Evolutionary conservation across 2,113 vertebrate genomes (phyloP).

Genomic region (Pogonocichla stellata): DNA sequence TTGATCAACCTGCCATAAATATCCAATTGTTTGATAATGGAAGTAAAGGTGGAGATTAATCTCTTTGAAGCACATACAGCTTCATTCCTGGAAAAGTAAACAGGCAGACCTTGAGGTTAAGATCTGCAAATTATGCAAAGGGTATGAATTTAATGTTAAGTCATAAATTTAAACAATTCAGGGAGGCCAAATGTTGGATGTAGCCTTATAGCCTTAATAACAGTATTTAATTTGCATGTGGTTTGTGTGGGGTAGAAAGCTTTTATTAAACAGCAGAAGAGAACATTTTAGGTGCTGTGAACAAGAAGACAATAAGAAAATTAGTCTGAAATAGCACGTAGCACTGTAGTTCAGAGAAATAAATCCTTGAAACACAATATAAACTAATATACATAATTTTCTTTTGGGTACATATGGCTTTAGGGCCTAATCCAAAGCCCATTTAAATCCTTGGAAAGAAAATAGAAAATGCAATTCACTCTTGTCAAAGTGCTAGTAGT

Average conservation of each 20-base stretch:
- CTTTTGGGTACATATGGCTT: constrained; percentile 2
- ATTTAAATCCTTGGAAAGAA: constrained; percentile 49
- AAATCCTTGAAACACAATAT: constrained; percentile 38
- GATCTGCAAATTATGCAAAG: background rate
- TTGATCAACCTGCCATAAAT: background rate
- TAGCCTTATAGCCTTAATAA: background rate
- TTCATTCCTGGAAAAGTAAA: background rate
- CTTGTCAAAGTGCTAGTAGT: constrained; percentile 11
- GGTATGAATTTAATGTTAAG: background rate
- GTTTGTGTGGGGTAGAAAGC: background rate
- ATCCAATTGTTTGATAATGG: background rate
- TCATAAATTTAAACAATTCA: background rate
- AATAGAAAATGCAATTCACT: constrained; percentile 32
- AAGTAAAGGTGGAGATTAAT: background rate
- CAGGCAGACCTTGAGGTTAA: background rate
- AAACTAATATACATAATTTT: constrained; percentile 61
- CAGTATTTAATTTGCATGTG: background rate
- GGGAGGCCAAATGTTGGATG: background rate
- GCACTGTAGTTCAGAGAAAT: constrained; percentile 1
- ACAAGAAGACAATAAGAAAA: constrained; percentile 38
- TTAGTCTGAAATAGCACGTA: constrained; percentile 13
- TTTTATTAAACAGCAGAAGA: constrained; percentile 2
- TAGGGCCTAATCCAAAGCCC: constrained; percentile 41
- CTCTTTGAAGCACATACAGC: background rate
- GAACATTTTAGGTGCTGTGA: constrained; percentile 20